Conservation (phyloP, 2,113 vertebrate genomes). For the Corydoras maculifer region DNA sequence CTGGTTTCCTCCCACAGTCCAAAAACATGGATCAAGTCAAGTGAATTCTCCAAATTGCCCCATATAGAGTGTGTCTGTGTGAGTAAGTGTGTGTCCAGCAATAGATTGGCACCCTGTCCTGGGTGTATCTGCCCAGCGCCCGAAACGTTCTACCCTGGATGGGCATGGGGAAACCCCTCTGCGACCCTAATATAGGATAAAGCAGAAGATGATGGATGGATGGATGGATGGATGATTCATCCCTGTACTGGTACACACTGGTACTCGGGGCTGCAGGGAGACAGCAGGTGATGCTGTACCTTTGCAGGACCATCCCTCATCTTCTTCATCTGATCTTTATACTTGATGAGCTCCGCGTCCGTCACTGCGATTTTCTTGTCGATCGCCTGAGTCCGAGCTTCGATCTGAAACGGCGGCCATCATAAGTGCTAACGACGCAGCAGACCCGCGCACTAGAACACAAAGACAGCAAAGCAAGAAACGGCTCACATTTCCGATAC, state of each 20-base stretch:
- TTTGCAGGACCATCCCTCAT: slow-evolving; percentile 97
- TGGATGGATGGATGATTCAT: no score
- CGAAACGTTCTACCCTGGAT: no score
- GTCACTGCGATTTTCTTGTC: slow-evolving; percentile 91
- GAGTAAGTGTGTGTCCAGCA: no score
- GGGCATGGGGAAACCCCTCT: no score
- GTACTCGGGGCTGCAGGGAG: background rate
- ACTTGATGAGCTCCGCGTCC: slow-evolving; percentile 88
- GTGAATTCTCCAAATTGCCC: no score
- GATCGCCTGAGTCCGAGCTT: slow-evolving; percentile 87
- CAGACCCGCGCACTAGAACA: background rate
- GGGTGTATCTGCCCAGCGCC: no score
- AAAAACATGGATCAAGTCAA: no score
- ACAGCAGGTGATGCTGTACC: slow-evolving; percentile 54
- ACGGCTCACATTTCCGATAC: slow-evolving; percentile 83
- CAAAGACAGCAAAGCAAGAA: slow-evolving; percentile 32
- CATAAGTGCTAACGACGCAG: slow-evolving; percentile 12
- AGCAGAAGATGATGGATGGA: no score
- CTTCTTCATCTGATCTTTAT: slow-evolving; percentile 98
- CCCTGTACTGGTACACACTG: background rate
- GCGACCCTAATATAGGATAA: no score
- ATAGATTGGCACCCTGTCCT: no score
- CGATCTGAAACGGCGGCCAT: slow-evolving; percentile 69
- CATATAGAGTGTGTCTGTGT: no score
- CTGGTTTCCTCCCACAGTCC: no score